Conservation (phyloP, 2,797 vertebrate genomes). For the Geotrypetes seraphini region DNA sequence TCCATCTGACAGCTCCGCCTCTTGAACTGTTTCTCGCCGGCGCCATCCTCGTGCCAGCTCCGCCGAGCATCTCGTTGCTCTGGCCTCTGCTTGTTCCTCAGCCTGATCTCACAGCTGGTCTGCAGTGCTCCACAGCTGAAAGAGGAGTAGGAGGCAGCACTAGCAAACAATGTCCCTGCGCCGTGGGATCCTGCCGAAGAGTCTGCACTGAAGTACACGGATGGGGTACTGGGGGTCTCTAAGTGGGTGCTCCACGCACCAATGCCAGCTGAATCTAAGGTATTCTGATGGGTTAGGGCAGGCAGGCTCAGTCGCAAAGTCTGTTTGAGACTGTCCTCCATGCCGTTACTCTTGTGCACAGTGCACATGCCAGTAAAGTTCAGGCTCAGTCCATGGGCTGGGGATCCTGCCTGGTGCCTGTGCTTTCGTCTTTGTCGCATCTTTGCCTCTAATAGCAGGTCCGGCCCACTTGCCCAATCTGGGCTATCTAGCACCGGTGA, state of each 20-base stretch:
- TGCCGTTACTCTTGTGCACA: constrained; percentile 70
- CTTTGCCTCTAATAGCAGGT: constrained; percentile 24
- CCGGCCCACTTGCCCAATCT: constrained; percentile 49
- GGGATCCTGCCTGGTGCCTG: constrained; percentile 8
- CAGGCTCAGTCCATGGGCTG: constrained; percentile 23
- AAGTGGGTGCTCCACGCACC: constrained; percentile 90
- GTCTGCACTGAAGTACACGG: constrained; percentile 78
- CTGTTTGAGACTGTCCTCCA: constrained; percentile 65
- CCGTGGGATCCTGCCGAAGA: constrained; percentile 76
- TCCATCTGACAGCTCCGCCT: constrained; percentile 94
- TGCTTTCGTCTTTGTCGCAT: constrained; percentile 35
- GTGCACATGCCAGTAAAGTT: constrained; percentile 55
- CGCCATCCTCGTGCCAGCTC: constrained; percentile 94
- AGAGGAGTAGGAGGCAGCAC: constrained; percentile 32
- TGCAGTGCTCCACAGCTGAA: constrained; percentile 71
- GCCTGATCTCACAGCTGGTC: constrained; percentile 50
- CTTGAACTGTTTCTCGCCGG: constrained; percentile 94
- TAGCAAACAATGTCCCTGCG: constrained; percentile 62
- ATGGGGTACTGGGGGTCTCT: constrained; percentile 73
- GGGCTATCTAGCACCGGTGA: constrained; percentile 86
- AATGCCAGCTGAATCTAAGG: constrained; percentile 46
- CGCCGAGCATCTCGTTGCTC: constrained; percentile 74
- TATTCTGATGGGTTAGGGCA: constrained; percentile 76
- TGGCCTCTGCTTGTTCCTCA: constrained; percentile 59
- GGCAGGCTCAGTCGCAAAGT: constrained; percentile 74